phyloP scores from a whole-genome alignment of 2,797 vertebrate species.

The Pipistrellus kuhlii region DNA sequence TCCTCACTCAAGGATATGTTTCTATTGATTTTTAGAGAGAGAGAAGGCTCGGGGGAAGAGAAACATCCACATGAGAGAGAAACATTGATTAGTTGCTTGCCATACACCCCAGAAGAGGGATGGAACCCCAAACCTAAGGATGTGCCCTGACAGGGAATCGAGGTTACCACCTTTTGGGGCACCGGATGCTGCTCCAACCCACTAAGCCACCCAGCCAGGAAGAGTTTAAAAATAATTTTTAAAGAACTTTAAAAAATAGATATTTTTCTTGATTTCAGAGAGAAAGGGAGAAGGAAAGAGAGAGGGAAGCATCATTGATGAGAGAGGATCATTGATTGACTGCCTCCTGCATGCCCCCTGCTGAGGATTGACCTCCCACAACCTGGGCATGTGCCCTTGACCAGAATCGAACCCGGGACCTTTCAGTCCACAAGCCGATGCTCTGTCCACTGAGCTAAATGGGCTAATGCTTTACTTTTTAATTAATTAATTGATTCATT shows the following conservation, averaged over 20 bases:
- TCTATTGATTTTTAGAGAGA: neutral
- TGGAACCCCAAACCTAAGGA: neutral
- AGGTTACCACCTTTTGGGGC: neutral
- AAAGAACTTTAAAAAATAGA: no score
- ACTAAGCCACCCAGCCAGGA: neutral
- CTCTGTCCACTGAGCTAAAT: no score
- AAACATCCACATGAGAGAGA: neutral
- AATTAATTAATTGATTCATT: no score
- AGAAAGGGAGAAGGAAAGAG: no score
- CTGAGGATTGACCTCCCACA: neutral
- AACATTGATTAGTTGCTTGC: neutral
- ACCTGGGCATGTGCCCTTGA: neutral
- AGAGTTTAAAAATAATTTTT: neutral
- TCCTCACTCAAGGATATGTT: neutral
- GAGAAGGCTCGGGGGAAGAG: neutral
- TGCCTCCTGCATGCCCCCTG: no score
- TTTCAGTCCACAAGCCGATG: neutral
- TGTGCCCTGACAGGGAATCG: neutral
- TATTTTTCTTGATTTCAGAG: no score
- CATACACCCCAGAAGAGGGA: neutral
- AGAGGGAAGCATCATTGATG: no score
- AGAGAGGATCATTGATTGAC: no score
- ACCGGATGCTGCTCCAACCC: neutral
- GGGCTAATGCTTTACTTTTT: no score
- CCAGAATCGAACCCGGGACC: rapidly evolving